Conservation (phyloP, 1,140 invertebrate species). For the Psix sp. region DNA sequence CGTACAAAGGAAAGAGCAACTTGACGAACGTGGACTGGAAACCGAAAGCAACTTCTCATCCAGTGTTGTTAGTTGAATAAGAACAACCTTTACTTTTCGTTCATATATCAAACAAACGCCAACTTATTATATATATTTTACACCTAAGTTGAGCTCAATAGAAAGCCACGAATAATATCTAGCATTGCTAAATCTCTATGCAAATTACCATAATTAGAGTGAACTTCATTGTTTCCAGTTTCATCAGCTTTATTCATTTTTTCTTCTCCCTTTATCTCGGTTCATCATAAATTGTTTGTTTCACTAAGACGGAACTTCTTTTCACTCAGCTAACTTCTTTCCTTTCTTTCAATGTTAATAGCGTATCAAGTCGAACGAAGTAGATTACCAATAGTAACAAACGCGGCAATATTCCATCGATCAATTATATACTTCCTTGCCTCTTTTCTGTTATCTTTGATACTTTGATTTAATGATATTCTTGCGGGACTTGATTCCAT, state of each 20-base stretch:
- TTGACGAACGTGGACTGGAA: slow-evolving; percentile 34
- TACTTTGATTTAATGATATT: slow-evolving; percentile 35
- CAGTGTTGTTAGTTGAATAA: neutral
- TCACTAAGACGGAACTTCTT: too few species aligned
- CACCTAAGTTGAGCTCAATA: too few species aligned
- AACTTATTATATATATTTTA: neutral
- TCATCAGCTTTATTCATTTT: too few species aligned
- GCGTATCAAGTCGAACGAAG: neutral
- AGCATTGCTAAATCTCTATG: too few species aligned
- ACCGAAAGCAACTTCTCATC: slow-evolving; percentile 13
- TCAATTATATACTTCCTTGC: slow-evolving; percentile 6
- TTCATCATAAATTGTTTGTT: too few species aligned
- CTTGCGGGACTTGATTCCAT: neutral
- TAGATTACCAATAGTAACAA: neutral
- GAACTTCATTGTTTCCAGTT: too few species aligned
- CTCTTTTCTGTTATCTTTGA: slow-evolving; percentile 13
- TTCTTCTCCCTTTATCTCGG: too few species aligned
- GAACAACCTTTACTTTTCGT: neutral
- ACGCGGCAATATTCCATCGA: neutral
- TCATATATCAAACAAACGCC: neutral
- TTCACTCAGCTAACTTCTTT: neutral
- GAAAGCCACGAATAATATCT: too few species aligned
- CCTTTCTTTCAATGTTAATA: neutral
- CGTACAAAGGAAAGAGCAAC: slow-evolving; percentile 29
- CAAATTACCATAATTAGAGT: too few species aligned